Evolutionary conservation across 2,797 vertebrate species (phyloP), one percentile per base, ranked within the genome.

Genomic region (Scyliorhinus canicula): DNA sequence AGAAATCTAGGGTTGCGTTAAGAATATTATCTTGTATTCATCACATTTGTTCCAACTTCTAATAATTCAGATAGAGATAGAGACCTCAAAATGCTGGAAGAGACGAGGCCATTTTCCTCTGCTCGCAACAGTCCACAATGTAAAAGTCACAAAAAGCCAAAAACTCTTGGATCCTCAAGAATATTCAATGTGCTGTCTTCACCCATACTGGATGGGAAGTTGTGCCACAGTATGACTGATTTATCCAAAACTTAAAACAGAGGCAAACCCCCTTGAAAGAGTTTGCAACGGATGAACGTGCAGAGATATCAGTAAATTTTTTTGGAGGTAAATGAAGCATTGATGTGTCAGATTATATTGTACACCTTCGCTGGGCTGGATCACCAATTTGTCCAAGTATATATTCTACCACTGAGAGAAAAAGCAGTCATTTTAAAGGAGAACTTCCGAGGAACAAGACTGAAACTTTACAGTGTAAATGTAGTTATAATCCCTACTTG

Each of bases 241-340:
- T 65, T 63, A 60, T 91, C 24, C 40, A 65, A 65, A 91, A 44
- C 60, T 65, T 63, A 65, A 65, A 60, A 65, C 21, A 65, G n/a
- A 90, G 7, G 55, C 35, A 63, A 4, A 90, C 86, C 57, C n/a
- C 5, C 57, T 40, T 31, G 19, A 82, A 63, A 60, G 8, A 44
- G 86, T 40, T 91, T 91, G 57, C n/a, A 44, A 65, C 60, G 40
- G 44, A 65, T 91, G 9, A 91, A n/a, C 57, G 9, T 65, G 60
- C 60, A 91, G 88, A 91, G 86, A 63, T 91, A 91, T 40, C 57
- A 91, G 88, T 91, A 91, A 91, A 91, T 65, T 12, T 91, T n/a
- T 88, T 65, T 91, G 57, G n/a, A 63, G 55, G 7, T 40, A 90
- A 91, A 40, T 40, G 57, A 91, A 91, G n/a, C 7, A 65, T 65